phyloP scores from a whole-genome alignment of 2,797 vertebrate species.

The Balearica regulorum region DNA sequence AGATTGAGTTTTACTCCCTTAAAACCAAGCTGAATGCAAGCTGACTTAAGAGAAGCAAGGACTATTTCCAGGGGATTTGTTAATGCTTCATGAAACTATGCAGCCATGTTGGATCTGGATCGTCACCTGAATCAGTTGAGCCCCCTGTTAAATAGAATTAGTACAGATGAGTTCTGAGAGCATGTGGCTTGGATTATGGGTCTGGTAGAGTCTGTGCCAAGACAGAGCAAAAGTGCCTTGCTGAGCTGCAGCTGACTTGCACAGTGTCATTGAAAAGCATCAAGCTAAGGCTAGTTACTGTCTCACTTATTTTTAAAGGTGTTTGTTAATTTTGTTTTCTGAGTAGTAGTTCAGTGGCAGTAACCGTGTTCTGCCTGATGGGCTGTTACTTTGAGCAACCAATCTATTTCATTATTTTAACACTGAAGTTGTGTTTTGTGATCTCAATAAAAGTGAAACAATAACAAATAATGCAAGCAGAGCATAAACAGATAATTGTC shows the following conservation, averaged over 20 bases:
- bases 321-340: background rate
- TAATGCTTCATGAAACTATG: background rate
- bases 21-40: accelerated
- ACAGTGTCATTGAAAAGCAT: too few species aligned
- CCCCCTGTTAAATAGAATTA: accelerated
- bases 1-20: accelerated
- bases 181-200: background rate
- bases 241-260: background rate
- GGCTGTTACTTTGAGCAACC: background rate
- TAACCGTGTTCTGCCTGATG: background rate
- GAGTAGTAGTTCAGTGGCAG: background rate
- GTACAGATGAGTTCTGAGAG: background rate
- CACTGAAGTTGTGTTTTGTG: background rate
- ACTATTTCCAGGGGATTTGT: accelerated
- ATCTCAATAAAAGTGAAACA: background rate
- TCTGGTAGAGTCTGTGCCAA: background rate
- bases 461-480: background rate
- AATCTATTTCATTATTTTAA: background rate
- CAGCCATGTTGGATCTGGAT: accelerated
- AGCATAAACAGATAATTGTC: background rate
- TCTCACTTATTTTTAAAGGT: background rate
- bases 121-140: background rate
- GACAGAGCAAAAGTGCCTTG: background rate
- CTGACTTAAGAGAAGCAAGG: too few species aligned
- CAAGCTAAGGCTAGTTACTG: background rate